Conservation (phyloP, 1,140 invertebrate genomes). For the Yoshiicerus persimilis region DNA sequence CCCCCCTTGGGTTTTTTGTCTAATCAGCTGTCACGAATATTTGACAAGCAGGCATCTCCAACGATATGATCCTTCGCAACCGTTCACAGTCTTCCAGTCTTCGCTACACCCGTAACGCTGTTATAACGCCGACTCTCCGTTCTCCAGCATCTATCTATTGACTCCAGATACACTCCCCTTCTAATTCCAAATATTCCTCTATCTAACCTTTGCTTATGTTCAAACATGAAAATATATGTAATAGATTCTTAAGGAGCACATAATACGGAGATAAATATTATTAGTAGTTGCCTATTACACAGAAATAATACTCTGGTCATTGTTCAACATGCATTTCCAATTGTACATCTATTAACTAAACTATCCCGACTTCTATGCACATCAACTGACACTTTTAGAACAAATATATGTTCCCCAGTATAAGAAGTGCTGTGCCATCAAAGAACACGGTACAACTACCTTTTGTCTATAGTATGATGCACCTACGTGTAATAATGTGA, state of each 20-base stretch:
- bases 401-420: background rate
- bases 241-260: too few species aligned
- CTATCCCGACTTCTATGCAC: background rate
- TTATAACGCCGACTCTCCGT: background rate
- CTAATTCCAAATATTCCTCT: too few species aligned
- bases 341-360: background rate
- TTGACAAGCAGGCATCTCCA: constrained; percentile 47
- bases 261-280: background rate
- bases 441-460: background rate
- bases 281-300: background rate
- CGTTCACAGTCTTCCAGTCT: background rate
- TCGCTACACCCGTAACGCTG: background rate
- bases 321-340: background rate
- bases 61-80: background rate
- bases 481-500: background rate
- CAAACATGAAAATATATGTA: too few species aligned
- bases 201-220: background rate
- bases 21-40: constrained; percentile 50
- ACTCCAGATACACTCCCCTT: background rate
- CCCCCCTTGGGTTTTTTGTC: constrained; percentile 49
- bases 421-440: background rate
- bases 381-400: background rate
- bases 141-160: background rate
- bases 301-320: background rate
- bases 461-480: background rate